A percentile compares a stretch with the other conserved stretches of the same genome.
Conservation (phyloP, 2,113 vertebrate genomes). For the Aphyosemion australe region DNA sequence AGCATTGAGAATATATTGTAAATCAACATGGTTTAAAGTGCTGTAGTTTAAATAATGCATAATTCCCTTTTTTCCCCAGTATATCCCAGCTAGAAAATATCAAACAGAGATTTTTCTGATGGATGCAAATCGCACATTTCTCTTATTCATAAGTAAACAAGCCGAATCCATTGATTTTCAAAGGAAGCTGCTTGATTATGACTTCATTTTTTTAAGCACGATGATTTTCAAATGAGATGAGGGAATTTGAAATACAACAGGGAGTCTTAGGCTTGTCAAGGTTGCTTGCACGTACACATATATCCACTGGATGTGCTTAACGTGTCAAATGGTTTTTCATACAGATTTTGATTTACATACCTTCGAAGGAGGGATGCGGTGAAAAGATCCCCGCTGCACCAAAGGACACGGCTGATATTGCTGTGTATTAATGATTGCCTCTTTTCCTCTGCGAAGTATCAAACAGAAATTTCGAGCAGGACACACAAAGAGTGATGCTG, state of each 20-base stretch:
- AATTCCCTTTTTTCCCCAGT: conserved; percentile 38
- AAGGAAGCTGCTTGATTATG: conserved; percentile 74
- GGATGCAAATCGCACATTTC: conserved; percentile 68
- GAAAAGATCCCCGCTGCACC: conserved; percentile 71
- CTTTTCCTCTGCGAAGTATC: conserved; percentile 64
- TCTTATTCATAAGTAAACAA: conserved; percentile 79
- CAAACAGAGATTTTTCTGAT: conserved; percentile 58
- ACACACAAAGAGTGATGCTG: conserved; percentile 69
- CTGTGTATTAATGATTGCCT: conserved; percentile 75
- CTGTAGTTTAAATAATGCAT: conserved; percentile 61
- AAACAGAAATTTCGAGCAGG: conserved; percentile 78
- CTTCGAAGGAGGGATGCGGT: conserved; percentile 70
- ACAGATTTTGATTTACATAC: conserved; percentile 78
- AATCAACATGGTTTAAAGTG: conserved; percentile 35
- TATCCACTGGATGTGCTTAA: conserved; percentile 70
- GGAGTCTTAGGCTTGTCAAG: conserved; percentile 71
- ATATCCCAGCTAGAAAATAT: conserved; percentile 47
- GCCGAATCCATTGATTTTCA: conserved; percentile 76
- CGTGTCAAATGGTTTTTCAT: conserved; percentile 78
- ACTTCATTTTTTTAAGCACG: conserved; percentile 74
- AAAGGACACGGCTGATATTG: conserved; percentile 71
- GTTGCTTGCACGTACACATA: conserved; percentile 73
- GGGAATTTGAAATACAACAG: conserved; percentile 73
- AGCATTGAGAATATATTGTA: conserved; percentile 28
- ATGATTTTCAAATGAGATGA: conserved; percentile 75